Percentiles rank a stretch among this genome's conserved stretches.
These are phyloP conservation scores for Julus scanicus DNA, from an alignment of 2,888 invertebrate genomes.

Conservation along the genomic window DNA sequence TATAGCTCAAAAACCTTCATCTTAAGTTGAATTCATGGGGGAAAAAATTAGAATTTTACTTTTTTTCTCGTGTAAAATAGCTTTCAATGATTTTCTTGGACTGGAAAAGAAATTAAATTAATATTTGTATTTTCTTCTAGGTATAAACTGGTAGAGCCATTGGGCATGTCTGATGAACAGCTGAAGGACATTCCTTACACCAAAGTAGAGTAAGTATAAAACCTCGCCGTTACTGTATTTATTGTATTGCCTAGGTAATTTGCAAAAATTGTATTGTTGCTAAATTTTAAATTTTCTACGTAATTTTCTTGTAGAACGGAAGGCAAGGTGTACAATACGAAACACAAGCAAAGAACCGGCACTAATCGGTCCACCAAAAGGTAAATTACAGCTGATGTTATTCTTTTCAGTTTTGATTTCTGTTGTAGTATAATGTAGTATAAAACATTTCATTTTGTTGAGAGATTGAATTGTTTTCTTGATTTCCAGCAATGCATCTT, in stretches of 20 bases:
- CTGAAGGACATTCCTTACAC: slow-evolving; percentile 58
- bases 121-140: slow-evolving; percentile 49
- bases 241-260: too few species aligned
- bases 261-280: neutral
- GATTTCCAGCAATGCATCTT: slow-evolving; percentile 53
- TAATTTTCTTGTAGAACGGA: slow-evolving; percentile 51
- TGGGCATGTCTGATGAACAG: slow-evolving; percentile 56
- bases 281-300: neutral
- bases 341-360: slow-evolving; percentile 43
- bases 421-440: neutral
- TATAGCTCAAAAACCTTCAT: too few species aligned
- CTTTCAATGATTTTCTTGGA: too few species aligned
- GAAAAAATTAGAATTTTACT: too few species aligned
- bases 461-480: neutral
- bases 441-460: neutral
- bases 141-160: slow-evolving; percentile 55
- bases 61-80: too few species aligned
- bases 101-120: neutral
- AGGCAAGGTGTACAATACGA: slow-evolving; percentile 53
- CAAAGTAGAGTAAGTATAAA: slow-evolving; percentile 57
- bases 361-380: slow-evolving; percentile 36
- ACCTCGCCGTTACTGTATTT: neutral
- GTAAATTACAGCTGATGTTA: neutral
- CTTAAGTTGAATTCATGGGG: too few species aligned
- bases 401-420: neutral